Evolutionary conservation across 2,797 vertebrate species (phyloP).

Genomic region (Catamblyrhynchus diadema): DNA sequence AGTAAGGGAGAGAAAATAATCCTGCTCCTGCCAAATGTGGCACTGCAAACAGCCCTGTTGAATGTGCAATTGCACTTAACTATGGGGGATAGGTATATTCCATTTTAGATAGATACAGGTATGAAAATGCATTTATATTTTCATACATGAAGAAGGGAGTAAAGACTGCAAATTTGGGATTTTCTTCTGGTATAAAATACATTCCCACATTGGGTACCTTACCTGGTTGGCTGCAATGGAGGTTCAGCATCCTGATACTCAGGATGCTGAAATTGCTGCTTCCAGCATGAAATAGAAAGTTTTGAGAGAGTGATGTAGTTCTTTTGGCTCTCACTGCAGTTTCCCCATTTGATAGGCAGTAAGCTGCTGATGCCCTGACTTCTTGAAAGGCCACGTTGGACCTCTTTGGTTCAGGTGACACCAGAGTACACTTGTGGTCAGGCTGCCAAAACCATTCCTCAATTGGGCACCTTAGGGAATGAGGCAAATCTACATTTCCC

Average conservation of each 20-base stretch:
- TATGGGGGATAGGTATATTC: too few species aligned
- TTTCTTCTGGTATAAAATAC: neutral
- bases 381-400: rapidly evolving
- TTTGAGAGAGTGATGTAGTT: neutral
- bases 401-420: neutral
- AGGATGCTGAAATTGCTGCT: neutral
- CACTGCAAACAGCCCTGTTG: neutral
- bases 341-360: neutral
- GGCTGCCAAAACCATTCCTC: neutral
- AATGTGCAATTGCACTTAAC: neutral
- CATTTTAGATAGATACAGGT: neutral
- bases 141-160: neutral
- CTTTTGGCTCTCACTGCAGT: neutral
- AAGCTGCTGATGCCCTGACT: neutral
- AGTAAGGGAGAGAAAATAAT: neutral
- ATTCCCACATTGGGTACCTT: neutral
- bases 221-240: neutral
- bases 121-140: neutral
- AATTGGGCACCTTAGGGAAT: neutral
- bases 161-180: neutral
- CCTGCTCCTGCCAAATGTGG: neutral
- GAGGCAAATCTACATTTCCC: neutral
- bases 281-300: neutral
- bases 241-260: neutral
- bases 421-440: too few species aligned